These are phyloP conservation scores for Malurus alboscapulatus DNA, from an alignment of 2,113 vertebrate genomes.

Conservation along the genomic window DNA sequence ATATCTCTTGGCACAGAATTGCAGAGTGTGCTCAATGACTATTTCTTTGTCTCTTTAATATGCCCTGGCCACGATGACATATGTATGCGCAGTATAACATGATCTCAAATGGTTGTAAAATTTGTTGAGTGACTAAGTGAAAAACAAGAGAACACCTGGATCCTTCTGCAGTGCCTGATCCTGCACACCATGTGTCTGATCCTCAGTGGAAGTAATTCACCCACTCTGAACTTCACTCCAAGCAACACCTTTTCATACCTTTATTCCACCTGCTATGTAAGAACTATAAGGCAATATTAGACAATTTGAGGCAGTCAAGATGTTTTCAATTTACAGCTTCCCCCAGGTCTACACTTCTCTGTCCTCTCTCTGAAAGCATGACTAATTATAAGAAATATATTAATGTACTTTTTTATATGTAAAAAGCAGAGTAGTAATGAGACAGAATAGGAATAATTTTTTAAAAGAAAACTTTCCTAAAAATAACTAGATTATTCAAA, in stretches of 20 bases:
- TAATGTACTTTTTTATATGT: not conserved
- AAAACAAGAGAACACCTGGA: slow-evolving; percentile 39
- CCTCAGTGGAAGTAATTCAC: not conserved
- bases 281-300: not conserved
- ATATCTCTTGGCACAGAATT: slow-evolving; percentile 18
- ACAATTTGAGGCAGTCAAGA: not conserved
- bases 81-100: not conserved
- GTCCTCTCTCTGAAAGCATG: not conserved
- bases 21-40: not conserved
- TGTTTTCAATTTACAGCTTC: not conserved
- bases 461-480: not conserved
- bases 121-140: slow-evolving; percentile 19
- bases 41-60: slow-evolving; percentile 31
- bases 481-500: not conserved
- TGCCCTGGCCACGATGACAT: not conserved
- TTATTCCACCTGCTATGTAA: not conserved
- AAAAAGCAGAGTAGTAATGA: not conserved
- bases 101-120: slow-evolving; percentile 47
- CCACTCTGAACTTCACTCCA: not conserved
- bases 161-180: not conserved
- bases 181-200: not conserved
- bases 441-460: not conserved
- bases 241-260: not conserved
- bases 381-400: not conserved
- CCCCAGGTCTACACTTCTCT: not conserved